Evolutionary conservation across 1,140 invertebrate species (phyloP).

Genomic region (Pantala flavescens): DNA sequence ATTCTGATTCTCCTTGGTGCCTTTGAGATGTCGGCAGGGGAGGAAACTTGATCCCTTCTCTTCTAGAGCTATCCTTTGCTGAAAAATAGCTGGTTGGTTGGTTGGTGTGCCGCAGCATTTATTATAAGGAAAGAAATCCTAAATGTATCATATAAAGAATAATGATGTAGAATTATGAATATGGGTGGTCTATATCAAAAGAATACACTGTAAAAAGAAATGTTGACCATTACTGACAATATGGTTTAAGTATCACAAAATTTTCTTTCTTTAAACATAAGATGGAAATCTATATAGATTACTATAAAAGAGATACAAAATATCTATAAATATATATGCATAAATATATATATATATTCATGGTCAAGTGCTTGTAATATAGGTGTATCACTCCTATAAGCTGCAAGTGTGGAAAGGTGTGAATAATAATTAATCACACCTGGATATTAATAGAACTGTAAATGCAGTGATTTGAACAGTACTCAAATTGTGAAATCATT

Average conservation of each 20-base stretch:
- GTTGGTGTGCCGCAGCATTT: constrained; percentile 2
- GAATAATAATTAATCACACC: neutral
- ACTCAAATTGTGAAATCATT: constrained; percentile 4
- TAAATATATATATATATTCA: constrained; percentile 6
- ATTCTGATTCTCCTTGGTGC: neutral
- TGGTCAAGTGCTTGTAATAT: constrained; percentile 2
- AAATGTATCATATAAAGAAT: neutral
- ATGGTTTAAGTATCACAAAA: neutral
- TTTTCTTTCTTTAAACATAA: neutral
- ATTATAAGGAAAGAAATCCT: neutral
- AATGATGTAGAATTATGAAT: constrained; percentile 2
- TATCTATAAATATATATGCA: constrained; percentile 8
- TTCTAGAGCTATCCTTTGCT: constrained; percentile 1
- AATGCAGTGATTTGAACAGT: neutral
- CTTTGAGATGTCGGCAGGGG: constrained; percentile 2
- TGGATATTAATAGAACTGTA: neutral
- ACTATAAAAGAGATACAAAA: constrained; percentile 11
- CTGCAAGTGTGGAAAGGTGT: neutral
- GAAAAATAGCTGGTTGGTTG: neutral
- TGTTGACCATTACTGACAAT: constrained; percentile 7
- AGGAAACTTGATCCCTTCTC: constrained; percentile 1
- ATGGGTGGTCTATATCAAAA: neutral
- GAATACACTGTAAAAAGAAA: neutral
- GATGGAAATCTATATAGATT: neutral
- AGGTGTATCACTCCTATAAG: neutral